Evolutionary conservation across 2,797 vertebrate species (phyloP).

Genomic region (Microchirus variegatus): DNA sequence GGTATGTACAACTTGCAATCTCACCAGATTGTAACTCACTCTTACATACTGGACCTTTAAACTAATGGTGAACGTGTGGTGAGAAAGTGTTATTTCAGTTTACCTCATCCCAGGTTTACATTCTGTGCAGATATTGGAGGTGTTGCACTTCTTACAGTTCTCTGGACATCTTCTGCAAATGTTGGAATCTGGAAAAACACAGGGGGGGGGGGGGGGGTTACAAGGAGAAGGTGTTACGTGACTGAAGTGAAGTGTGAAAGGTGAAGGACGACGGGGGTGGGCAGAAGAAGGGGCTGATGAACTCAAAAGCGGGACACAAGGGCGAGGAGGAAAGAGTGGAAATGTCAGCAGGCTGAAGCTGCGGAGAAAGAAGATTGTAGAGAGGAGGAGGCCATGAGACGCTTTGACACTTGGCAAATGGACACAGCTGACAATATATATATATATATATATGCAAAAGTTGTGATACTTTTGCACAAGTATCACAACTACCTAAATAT

Average conservation of each 20-base stretch:
- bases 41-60: too few relatives aligned
- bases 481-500: too few relatives aligned
- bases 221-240: constrained; percentile 12
- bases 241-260: not conserved
- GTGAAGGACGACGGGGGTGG: not conserved
- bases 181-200: constrained; percentile 84
- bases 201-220: constrained; percentile 5
- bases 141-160: constrained; percentile 91
- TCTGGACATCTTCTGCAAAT: constrained; percentile 92
- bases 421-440: constrained; percentile 16
- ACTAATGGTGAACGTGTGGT: too few relatives aligned
- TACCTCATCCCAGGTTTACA: constrained; percentile 95
- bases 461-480: not conserved
- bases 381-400: constrained; percentile 42
- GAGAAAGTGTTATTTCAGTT: constrained; percentile 32
- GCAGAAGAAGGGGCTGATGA: constrained; percentile 17
- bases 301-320: constrained; percentile 30
- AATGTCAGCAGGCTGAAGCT: constrained; percentile 40
- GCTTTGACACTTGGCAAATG: constrained; percentile 51
- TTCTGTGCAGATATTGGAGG: constrained; percentile 90
- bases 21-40: too few relatives aligned
- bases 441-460: too few relatives aligned
- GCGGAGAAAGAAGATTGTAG: constrained; percentile 35
- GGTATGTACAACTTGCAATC: too few relatives aligned
- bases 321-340: constrained; percentile 21